These are phyloP conservation scores for Anhinga rufa DNA, from an alignment of 2,113 vertebrate species.

Conservation along the genomic window DNA sequence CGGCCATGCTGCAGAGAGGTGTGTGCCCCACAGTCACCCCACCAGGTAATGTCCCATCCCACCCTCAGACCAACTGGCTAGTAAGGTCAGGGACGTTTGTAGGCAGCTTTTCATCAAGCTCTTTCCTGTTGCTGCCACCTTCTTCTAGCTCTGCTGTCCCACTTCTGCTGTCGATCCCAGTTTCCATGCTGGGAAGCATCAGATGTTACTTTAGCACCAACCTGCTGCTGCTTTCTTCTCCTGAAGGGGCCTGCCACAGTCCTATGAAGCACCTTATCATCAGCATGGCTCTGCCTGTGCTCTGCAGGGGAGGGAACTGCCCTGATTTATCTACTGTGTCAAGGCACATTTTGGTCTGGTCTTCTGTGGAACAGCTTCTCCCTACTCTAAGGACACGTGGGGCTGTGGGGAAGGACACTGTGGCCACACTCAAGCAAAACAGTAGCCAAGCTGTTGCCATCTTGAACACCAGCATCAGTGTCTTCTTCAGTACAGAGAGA, in stretches of 20 bases:
- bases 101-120: background rate
- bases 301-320: background rate
- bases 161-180: background rate
- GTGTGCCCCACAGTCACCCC: background rate
- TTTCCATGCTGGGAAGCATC: background rate
- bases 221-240: fast-evolving
- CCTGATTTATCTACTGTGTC: background rate
- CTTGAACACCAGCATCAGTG: background rate
- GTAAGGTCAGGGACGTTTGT: background rate
- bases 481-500: background rate
- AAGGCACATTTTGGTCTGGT: background rate
- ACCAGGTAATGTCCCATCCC: background rate
- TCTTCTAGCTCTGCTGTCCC: background rate
- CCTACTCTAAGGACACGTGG: fast-evolving
- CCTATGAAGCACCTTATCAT: background rate
- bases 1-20: background rate
- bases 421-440: background rate
- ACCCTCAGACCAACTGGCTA: background rate
- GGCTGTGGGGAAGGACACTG: background rate
- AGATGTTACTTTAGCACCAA: background rate
- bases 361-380: background rate
- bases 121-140: background rate
- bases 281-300: background rate
- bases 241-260: no score
- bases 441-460: background rate